Percentiles rank a stretch among this genome's conserved stretches.
Evolutionary conservation across 2,888 invertebrate genomes (phyloP).

Genomic region (Dorcus hopei): DNA sequence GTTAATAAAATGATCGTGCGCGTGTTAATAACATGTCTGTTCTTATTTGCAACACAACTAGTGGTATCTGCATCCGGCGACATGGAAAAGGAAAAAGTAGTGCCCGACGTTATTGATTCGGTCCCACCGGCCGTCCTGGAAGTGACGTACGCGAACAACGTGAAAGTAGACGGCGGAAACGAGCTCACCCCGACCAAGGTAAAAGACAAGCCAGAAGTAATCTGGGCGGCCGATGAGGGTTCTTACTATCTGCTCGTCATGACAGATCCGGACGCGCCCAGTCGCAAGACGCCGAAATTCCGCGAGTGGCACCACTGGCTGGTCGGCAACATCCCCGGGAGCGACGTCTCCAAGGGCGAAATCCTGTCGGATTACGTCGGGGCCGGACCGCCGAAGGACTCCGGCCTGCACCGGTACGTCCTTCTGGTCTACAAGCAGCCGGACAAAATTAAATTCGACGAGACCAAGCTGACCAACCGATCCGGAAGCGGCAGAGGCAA

Average conservation of each 20-base stretch:
- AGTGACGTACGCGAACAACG: slow-evolving; percentile 19
- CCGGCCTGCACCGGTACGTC: slow-evolving; percentile 72
- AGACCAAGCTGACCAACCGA: slow-evolving; percentile 33
- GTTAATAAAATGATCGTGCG: background rate
- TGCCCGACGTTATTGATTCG: slow-evolving; percentile 28
- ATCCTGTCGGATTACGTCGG: slow-evolving; percentile 66
- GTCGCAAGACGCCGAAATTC: slow-evolving; percentile 63
- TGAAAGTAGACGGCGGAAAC: slow-evolving; percentile 30
- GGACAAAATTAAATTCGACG: slow-evolving; percentile 34
- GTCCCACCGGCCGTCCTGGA: slow-evolving; percentile 16
- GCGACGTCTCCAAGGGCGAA: slow-evolving; percentile 59
- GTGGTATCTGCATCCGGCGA: background rate
- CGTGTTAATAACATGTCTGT: slow-evolving; percentile 1
- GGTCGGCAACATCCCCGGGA: slow-evolving; percentile 69
- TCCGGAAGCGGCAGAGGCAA: slow-evolving; percentile 29
- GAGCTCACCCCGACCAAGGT: slow-evolving; percentile 36
- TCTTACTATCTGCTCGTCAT: slow-evolving; percentile 47
- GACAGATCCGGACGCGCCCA: slow-evolving; percentile 76
- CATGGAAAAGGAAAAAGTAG: slow-evolving; percentile 25
- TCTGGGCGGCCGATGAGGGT: slow-evolving; percentile 34
- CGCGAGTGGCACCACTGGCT: slow-evolving; percentile 80
- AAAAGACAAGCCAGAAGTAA: slow-evolving; percentile 36
- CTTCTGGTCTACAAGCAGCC: slow-evolving; percentile 54
- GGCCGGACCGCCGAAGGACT: slow-evolving; percentile 67
- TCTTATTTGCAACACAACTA: slow-evolving; percentile 3